Evolutionary conservation across 1,140 invertebrate genomes (phyloP).

Genomic region (Bombus confusus): DNA sequence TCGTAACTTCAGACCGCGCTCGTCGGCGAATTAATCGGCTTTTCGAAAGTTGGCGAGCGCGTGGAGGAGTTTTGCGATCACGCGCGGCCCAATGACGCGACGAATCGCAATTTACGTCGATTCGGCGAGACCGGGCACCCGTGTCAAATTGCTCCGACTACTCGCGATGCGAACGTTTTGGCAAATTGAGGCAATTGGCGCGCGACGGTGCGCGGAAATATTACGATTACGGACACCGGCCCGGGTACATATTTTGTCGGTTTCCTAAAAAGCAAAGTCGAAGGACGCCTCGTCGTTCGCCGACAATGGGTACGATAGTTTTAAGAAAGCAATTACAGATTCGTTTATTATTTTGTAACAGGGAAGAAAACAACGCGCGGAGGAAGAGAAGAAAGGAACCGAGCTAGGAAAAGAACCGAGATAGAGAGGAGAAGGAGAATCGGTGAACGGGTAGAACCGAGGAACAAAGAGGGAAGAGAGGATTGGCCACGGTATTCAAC

Average conservation of each 20-base stretch:
- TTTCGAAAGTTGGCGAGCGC: neutral
- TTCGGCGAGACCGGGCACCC: neutral
- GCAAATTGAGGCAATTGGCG: neutral
- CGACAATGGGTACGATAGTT: too few species aligned
- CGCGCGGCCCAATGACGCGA: neutral
- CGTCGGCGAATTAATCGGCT: conserved; percentile 15
- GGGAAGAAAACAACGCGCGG: too few species aligned
- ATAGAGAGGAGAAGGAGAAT: neutral
- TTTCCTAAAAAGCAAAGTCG: neutral
- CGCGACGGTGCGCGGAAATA: neutral
- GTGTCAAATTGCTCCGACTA: conserved; percentile 10
- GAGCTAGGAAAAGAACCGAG: neutral
- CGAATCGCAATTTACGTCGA: neutral
- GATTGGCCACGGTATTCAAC: conserved; percentile 40
- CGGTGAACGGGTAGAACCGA: neutral
- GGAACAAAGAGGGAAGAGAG: neutral
- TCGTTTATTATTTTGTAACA: conserved; percentile 18
- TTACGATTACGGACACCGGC: too few species aligned
- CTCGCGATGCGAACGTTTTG: neutral
- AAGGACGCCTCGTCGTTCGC: too few species aligned
- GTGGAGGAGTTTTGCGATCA: neutral
- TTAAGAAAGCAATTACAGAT: neutral
- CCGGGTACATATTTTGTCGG: neutral
- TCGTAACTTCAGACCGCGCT: neutral
- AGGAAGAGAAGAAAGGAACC: too few species aligned